Conservation (phyloP, 2,113 vertebrate genomes). For the Collichthys lucidus region DNA sequence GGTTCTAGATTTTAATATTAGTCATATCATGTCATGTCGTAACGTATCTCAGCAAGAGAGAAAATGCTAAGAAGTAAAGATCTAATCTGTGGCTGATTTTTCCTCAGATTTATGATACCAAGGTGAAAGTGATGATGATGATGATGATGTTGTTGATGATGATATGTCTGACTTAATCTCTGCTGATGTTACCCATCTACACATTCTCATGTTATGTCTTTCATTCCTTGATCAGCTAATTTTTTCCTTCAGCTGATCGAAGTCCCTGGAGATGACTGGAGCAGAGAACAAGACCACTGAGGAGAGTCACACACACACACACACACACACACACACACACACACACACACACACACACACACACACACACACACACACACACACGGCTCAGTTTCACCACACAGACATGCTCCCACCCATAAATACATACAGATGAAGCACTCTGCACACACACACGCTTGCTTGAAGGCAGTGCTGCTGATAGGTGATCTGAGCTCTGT, state of each 20-base stretch:
- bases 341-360: too few species aligned
- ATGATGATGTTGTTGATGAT: neutral
- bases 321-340: neutral
- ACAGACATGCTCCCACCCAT: neutral
- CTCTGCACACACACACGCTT: neutral
- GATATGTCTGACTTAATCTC: neutral
- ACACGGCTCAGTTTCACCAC: neutral
- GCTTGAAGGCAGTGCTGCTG: neutral
- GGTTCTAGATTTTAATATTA: neutral
- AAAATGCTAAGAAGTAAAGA: too few species aligned
- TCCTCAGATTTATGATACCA: too few species aligned
- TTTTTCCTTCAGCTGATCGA: neutral
- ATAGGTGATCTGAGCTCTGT: slow-evolving; percentile 32
- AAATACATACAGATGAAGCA: neutral
- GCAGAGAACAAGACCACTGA: neutral
- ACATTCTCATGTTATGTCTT: neutral
- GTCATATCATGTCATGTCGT: neutral
- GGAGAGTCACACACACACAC: neutral
- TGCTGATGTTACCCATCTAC: neutral
- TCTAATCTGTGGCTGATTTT: too few species aligned
- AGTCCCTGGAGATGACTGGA: too few species aligned
- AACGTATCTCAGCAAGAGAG: too few species aligned
- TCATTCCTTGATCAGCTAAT: neutral
- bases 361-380: too few species aligned
- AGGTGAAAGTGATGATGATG: too few species aligned